Evolutionary conservation across 2,113 vertebrate genomes (phyloP), one percentile per base, ranked within the genome.

Genomic region (Urocynchramus pylzowi): DNA sequence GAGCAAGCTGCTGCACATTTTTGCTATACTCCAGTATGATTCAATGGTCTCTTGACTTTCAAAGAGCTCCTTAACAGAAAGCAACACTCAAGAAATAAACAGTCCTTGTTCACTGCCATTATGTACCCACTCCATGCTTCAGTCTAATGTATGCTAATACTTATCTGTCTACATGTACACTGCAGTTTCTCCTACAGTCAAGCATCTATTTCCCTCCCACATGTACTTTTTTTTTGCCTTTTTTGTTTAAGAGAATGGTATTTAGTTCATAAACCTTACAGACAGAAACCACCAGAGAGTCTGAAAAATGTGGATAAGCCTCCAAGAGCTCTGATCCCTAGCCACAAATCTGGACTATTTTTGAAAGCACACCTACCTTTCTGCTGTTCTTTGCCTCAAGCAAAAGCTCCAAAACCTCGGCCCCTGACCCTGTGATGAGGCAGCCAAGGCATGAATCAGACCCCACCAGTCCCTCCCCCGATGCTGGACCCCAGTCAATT

Each of bases 291-390:
- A 77, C 90, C 47, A 84, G 95, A 91, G 90, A 93, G 88, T 77
- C 88, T 93, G 93, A 97, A 96, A 93, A 93, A 96, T 71, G 83
- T 65, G 74, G 61, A 22, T 65, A 91, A 94, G 89, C 76, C 83
- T 93, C 92, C 88, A 95, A 92, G 68, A 93, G 45, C 60, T 96
- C 85, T 93, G 95, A 93, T 94, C 80, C 65, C 90, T 64, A 71
- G 93, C 85, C 94, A 95, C 95, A 95, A 86, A 93, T 84, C 86
- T 87, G 61, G 83, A 71, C 88, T 96, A 78, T 95, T 96, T 96
- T 93, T 92, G 78, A 94, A 90, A 96, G 65, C 52, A 89, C 60
- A 88, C 80, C 71, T 95, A 96, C 96, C 92, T 95, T 89, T 95
- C 52, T 94, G 86, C 93, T 96, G 68, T 75, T 92, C 69, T 93